Percentiles rank a stretch among this genome's conserved stretches.
Conservation (phyloP, 2,113 vertebrate species). For the Tragelaphus buxtoni region DNA sequence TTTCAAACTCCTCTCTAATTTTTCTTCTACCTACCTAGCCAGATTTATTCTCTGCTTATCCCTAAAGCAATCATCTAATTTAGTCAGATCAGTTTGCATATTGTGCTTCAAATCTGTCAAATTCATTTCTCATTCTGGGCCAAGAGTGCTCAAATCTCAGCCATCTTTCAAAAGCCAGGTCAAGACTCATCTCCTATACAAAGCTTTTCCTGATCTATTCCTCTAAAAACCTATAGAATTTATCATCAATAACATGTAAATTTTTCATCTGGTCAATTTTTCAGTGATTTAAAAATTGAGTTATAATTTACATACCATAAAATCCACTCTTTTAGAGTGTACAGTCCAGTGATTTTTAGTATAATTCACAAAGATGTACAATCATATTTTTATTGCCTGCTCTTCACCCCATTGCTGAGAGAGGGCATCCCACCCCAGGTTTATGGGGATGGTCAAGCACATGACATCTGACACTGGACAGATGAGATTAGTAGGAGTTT, state of each 20-base stretch:
- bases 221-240: conserved; percentile 1
- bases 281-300: background rate
- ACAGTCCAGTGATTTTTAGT: background rate
- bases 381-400: background rate
- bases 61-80: background rate
- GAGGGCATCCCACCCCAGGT: background rate
- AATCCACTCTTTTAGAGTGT: background rate
- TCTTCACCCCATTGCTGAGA: background rate
- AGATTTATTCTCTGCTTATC: background rate
- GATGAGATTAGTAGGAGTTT: background rate
- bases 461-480: background rate
- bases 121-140: conserved; percentile 4
- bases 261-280: background rate
- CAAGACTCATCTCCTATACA: background rate
- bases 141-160: background rate
- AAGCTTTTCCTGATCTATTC: background rate
- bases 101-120: background rate
- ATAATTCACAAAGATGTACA: conserved; percentile 17
- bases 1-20: background rate
- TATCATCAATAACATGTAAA: background rate
- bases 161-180: background rate
- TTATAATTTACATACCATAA: background rate
- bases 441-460: background rate
- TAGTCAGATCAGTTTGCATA: background rate
- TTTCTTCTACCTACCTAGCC: background rate